Evolutionary conservation across 2,888 invertebrate genomes (phyloP), one percentile per base, ranked within the genome.

Genomic region (Neelides folsomi): DNA sequence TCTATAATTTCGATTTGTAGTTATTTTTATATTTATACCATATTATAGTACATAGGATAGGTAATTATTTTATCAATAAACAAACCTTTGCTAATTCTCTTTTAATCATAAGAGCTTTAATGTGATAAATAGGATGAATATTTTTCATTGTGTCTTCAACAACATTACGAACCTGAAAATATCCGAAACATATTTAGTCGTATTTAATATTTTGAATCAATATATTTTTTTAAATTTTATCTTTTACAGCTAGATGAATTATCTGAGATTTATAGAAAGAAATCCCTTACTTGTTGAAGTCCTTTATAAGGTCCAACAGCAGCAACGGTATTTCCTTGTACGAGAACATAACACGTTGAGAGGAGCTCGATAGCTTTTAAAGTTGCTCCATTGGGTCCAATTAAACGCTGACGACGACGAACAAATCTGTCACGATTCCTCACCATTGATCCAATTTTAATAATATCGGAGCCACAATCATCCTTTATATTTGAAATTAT

Each of bases 71-170:
- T 38, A 19, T 12, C 10, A 38, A 10, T 34, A 10, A 48, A 36
- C 45, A 13, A 54, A 62, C 62, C 52, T 93, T 94, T 66, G 86
- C 83, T 51, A 98, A 72, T 71, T 98, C 95, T 63, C 83, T 77
- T 70, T 97, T 97, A 47, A 99, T 94, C 95, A 98, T 97, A 47
- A 98, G 72, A 2, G 89, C 85, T 74, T 95, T 88, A 1, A 98
- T 93, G 67, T 94, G 95, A 68, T 95, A 97, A 70, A 98, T 90
- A 1, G 98, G 98, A 75, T 99, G 98, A 51, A 98, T 80, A 71
- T 99, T 98, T 68, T 88, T 89, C 95, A 99, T 95, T 0, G 94
- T 94, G 65, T 98, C 97, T 67, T 86, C 83, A 1, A 89, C 87
- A 66, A 99, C 87, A 64, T 85, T 81, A 51, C 94, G 76, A 0